Conservation (phyloP, 2,888 invertebrate species). For the Eristalinus sepulchralis region DNA sequence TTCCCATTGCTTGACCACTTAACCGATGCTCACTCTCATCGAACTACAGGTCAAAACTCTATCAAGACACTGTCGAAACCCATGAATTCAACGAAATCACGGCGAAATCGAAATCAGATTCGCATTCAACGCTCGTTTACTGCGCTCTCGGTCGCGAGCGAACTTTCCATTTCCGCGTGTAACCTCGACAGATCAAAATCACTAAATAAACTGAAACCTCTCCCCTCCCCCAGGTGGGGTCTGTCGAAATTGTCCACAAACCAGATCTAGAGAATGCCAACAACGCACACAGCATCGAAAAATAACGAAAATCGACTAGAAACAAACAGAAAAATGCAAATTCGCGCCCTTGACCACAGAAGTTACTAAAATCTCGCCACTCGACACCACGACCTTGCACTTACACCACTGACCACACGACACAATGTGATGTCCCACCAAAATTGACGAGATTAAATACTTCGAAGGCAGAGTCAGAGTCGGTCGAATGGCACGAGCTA, state of each 20-base stretch:
- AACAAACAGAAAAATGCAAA: conserved; percentile 18
- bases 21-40: not conserved
- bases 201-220: not conserved
- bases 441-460: conserved; percentile 14
- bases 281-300: not conserved
- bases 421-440: conserved; percentile 20
- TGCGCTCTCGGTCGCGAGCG: conserved; percentile 12
- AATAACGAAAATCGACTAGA: not conserved
- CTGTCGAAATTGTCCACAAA: conserved; percentile 23
- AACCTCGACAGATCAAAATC: conserved; percentile 47
- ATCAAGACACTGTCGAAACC: not conserved
- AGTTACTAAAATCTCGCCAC: conserved; percentile 5
- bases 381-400: conserved; percentile 36
- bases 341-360: conserved; percentile 47
- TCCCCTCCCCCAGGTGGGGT: not conserved
- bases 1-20: not conserved
- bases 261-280: not conserved
- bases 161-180: conserved; percentile 53
- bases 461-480: not conserved
- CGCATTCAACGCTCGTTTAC: not conserved
- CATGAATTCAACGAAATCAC: too few relatives aligned
- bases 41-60: not conserved
- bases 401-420: conserved; percentile 25
- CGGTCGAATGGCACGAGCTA: not conserved
- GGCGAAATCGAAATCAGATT: not conserved